Base-by-base conservation (phyloP, 2,113 vertebrate species). In the Channa maculata region DNA sequence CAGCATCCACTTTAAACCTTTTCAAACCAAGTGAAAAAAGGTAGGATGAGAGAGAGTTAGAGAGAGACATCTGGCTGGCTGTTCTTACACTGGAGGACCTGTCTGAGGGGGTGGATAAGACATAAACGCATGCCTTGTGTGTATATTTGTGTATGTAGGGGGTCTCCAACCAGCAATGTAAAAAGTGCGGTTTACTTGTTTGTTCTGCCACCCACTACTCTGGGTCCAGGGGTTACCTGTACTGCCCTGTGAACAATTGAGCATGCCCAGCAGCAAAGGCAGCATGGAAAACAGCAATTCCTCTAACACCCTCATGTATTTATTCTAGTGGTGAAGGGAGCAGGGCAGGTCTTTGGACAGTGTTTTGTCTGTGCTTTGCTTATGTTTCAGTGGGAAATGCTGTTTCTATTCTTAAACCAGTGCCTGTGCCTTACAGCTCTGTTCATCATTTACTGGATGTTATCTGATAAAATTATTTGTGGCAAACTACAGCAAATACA, bases 21-120 rank as follows among this genome's bases (percentile, higher is more conserved):
- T 84, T 85, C 57, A 71, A 68, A 80, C 64, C 8, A 46, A 53
- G 60, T 5, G 12, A 57, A 71, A 66, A 62, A 79, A 71, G 0
- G 48, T 37, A 55, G 34, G 39, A 43, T 53, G 68, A 73, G 36
- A 45, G 46, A 41, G 60, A 53, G 51, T 43, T 44, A 14, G 48
- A 14, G n/a, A 48, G 48, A 81, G 75, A 75, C 68, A 61, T 82
- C 74, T 83, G 86, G 64, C 58, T 83, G 86, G 60, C 58, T 71
- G 65, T 46, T 55, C 44, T 39, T 24, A 53, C 66, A 55, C 53
- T 71, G 43, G 65, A 39, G 58, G 49, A 75, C 55, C n/a, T 65
- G 85, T 79, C 65, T 71, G 73, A 66, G 81, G 74, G 75, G 71
- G 83, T 59, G 84, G 68, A 70, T 70, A 80, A 88, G 60, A 86